These are phyloP conservation scores for Chorisops tibialis DNA, from an alignment of 2,888 invertebrate species.

Conservation along the genomic window DNA sequence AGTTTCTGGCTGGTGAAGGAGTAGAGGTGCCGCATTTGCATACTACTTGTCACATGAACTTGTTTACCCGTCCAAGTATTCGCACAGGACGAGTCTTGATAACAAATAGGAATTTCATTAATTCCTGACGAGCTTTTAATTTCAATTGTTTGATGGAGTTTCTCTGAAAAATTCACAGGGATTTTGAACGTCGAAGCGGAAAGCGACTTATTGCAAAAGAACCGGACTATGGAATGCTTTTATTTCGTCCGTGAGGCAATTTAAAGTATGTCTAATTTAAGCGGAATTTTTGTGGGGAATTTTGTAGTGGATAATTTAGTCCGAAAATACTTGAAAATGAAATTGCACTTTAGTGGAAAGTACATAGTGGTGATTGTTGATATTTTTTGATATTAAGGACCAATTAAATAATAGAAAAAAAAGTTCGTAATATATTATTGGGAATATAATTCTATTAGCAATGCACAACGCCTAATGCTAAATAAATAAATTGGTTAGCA, in stretches of 20 bases:
- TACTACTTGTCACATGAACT: constrained; percentile 2
- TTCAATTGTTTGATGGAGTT: constrained; percentile 20
- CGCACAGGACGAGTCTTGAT: neutral
- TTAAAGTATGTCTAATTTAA: constrained; percentile 11
- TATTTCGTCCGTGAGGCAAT: neutral
- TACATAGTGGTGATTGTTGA: too few species aligned
- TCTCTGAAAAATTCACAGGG: constrained; percentile 15
- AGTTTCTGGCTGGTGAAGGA: too few species aligned
- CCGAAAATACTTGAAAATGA: too few species aligned
- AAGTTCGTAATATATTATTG: too few species aligned
- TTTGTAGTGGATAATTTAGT: too few species aligned
- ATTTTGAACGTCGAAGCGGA: constrained; percentile 4
- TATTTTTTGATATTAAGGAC: too few species aligned
- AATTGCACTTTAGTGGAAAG: too few species aligned
- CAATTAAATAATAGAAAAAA: too few species aligned
- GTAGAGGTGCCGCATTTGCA: neutral
- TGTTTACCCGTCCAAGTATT: neutral
- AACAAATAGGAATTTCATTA: constrained; percentile 24
- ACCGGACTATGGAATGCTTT: neutral
- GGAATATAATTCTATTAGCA: too few species aligned
- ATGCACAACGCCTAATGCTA: too few species aligned
- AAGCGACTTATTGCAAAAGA: constrained; percentile 4
- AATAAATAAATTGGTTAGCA: too few species aligned
- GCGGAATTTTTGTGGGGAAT: too few species aligned
- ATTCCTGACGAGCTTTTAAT: constrained; percentile 23